phyloP scores from a whole-genome alignment of 2,113 vertebrate species.

The Scalopus aquaticus region DNA sequence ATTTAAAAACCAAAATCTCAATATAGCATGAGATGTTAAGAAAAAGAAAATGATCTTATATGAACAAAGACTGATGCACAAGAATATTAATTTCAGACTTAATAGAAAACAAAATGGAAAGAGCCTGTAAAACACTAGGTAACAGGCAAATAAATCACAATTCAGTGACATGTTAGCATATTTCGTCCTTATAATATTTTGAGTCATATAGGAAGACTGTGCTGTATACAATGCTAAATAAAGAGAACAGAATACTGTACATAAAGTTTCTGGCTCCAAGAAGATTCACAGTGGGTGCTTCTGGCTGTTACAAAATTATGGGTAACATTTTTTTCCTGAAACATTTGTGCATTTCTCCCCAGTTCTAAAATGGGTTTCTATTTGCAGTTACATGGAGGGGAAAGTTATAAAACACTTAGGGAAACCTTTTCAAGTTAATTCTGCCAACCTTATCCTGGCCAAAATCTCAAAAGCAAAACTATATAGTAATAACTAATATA shows the following conservation, averaged over 20 bases:
- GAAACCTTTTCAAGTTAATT: slow-evolving; percentile 14
- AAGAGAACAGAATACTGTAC: not conserved
- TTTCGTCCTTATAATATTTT: not conserved
- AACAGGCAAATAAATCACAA: not conserved
- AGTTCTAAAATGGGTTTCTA: not conserved
- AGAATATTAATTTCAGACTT: not conserved
- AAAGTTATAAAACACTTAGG: slow-evolving; percentile 1
- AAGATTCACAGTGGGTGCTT: not conserved
- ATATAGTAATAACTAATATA: not conserved
- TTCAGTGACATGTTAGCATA: not conserved
- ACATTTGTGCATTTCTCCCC: not conserved
- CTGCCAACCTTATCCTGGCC: not conserved
- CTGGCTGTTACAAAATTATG: not conserved
- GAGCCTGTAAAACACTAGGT: not conserved
- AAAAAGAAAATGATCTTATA: not conserved
- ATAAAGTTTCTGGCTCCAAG: not conserved
- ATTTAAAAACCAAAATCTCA: not conserved
- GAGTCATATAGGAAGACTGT: too few species aligned
- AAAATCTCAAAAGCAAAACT: not conserved
- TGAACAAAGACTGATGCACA: not conserved
- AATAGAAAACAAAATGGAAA: not conserved
- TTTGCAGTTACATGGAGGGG: not conserved
- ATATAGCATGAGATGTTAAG: not conserved
- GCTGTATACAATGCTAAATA: not conserved
- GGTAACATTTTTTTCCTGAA: not conserved